Percentiles rank a stretch among this genome's conserved stretches.
phyloP scores from a whole-genome alignment of 2,888 invertebrate genomes.

The Acleris sparsana region DNA sequence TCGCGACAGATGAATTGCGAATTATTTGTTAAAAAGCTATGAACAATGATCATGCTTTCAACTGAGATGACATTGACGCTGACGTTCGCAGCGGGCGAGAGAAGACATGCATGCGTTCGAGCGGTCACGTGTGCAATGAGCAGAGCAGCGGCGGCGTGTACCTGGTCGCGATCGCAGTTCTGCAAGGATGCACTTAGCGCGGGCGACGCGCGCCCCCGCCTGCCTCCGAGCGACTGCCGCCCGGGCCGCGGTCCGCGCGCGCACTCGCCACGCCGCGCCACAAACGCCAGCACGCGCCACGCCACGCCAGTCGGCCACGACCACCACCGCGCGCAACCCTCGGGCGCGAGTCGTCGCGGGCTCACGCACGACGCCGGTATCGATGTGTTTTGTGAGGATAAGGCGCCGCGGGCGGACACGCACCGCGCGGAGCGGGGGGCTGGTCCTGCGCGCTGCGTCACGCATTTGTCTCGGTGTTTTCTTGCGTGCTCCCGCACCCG shows the following conservation, averaged over 20 bases:
- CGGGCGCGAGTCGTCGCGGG: constrained; percentile 57
- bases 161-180: constrained; percentile 64
- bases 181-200: constrained; percentile 64
- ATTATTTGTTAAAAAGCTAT: constrained; percentile 39
- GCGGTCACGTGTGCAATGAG: constrained; percentile 52
- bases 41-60: constrained; percentile 36
- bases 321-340: constrained; percentile 39
- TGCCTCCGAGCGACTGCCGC: constrained; percentile 78
- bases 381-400: constrained; percentile 69
- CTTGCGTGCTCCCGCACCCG: constrained; percentile 74
- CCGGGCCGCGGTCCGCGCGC: constrained; percentile 71
- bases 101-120: constrained; percentile 64
- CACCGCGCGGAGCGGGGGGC: constrained; percentile 62
- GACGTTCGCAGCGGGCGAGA: constrained; percentile 58
- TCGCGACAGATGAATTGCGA: constrained; percentile 39
- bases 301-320: constrained; percentile 47
- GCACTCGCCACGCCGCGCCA: constrained; percentile 57
- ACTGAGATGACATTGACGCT: constrained; percentile 41
- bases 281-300: constrained; percentile 46
- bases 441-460: constrained; percentile 82
- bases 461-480: constrained; percentile 77
- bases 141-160: constrained; percentile 55
- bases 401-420: constrained; percentile 51
- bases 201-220: constrained; percentile 76
- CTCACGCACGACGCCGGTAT: constrained; percentile 77